Conservation (phyloP, 2,113 vertebrate species). For the Gavia stellata region DNA sequence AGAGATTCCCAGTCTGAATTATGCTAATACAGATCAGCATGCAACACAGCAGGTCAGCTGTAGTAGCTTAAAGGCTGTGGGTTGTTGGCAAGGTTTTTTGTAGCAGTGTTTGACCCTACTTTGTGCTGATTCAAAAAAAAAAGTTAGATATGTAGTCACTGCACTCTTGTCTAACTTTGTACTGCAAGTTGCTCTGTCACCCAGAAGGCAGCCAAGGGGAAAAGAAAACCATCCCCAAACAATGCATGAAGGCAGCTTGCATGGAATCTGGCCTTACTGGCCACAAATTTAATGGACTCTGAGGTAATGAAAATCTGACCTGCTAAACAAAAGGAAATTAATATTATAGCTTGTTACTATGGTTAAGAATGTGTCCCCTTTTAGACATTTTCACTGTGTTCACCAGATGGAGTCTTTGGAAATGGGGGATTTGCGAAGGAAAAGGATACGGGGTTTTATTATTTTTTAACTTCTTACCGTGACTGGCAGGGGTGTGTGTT, state of each 20-base stretch:
- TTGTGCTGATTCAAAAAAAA: background rate
- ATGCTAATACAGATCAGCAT: background rate
- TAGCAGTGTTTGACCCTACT: background rate
- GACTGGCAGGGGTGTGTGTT: conserved; percentile 90
- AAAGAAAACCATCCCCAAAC: background rate
- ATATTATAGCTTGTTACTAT: background rate
- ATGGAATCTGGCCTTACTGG: background rate
- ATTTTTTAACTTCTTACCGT: conserved; percentile 73
- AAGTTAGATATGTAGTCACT: background rate
- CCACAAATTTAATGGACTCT: background rate
- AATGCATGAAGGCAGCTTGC: background rate
- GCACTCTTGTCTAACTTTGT: background rate
- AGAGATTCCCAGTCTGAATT: background rate
- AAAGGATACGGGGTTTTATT: background rate
- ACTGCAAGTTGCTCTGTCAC: background rate
- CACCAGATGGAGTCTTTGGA: background rate
- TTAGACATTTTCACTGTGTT: background rate
- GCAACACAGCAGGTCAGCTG: background rate
- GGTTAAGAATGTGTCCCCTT: background rate
- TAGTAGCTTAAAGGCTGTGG: background rate
- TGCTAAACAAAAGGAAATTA: conserved; percentile 20
- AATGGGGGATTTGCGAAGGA: background rate
- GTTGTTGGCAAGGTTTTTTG: background rate
- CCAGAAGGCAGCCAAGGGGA: background rate
- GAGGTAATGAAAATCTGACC: conserved; percentile 29